phyloP scores from a whole-genome alignment of 2,113 vertebrate genomes.

The Oreochromis niloticus region DNA sequence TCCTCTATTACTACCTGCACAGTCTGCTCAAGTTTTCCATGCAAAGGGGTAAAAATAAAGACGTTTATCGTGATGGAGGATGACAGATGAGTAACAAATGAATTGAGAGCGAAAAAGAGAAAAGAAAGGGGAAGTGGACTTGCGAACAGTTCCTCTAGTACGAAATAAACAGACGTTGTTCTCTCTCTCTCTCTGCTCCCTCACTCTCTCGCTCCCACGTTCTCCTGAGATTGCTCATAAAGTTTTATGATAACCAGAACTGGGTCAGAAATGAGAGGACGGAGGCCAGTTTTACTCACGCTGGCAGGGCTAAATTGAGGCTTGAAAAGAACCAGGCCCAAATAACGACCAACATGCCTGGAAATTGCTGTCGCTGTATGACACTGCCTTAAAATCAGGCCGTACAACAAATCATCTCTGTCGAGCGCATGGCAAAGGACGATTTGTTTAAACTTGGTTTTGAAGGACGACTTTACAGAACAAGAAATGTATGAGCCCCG shows the following conservation, averaged over 20 bases:
- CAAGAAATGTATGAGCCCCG: not conserved
- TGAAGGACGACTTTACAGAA: not conserved
- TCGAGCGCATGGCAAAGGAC: not conserved
- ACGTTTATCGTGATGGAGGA: not conserved
- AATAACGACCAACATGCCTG: slow-evolving; percentile 39
- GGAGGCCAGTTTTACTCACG: slow-evolving; percentile 30
- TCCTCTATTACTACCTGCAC: not conserved
- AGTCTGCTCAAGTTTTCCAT: not conserved
- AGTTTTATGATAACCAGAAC: slow-evolving; percentile 68
- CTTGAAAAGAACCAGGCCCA: slow-evolving; percentile 11
- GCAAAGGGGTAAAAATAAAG: not conserved
- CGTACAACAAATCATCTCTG: slow-evolving; percentile 2
- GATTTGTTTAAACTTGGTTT: not conserved
- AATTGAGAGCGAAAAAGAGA: not conserved
- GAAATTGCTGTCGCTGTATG: slow-evolving; percentile 13
- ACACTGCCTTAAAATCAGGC: slow-evolving; percentile 25
- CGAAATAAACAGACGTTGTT: slow-evolving; percentile 30
- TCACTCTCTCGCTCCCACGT: slow-evolving; percentile 16
- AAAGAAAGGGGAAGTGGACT: not conserved
- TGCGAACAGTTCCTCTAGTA: not conserved
- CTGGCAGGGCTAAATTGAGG: slow-evolving; percentile 30
- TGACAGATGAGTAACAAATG: not conserved
- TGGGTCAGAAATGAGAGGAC: slow-evolving; percentile 55
- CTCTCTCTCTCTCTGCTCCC: slow-evolving; percentile 16
- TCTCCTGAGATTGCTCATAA: slow-evolving; percentile 55